phyloP scores from a whole-genome alignment of 2,888 invertebrate species.

The Charanyca ferruginea region DNA sequence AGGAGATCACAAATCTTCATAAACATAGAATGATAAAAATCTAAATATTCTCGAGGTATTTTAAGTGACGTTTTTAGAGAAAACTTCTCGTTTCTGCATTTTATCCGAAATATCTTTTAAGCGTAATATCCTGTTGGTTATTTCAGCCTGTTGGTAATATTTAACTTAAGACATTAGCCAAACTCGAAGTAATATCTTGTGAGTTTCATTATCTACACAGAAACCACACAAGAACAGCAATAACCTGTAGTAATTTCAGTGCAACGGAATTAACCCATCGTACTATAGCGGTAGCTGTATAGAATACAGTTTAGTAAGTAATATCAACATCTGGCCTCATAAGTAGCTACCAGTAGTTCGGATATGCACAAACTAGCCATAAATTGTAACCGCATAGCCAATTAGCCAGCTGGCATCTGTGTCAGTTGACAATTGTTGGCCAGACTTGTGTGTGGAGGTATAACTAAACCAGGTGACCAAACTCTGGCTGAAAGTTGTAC shows the following conservation, averaged over 20 bases:
- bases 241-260: constrained; percentile 38
- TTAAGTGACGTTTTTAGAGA: neutral
- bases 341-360: constrained; percentile 43
- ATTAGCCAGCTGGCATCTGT: constrained; percentile 65
- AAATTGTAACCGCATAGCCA: constrained; percentile 61
- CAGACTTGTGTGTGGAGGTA: constrained; percentile 30
- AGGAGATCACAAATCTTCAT: neutral
- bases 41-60: neutral
- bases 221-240: constrained; percentile 21
- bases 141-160: neutral
- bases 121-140: neutral
- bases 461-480: constrained; percentile 39
- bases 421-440: constrained; percentile 55
- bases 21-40: constrained; percentile 7
- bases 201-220: constrained; percentile 24
- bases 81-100: neutral
- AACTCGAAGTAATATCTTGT: constrained; percentile 18
- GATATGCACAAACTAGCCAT: constrained; percentile 54
- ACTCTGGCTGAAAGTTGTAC: constrained; percentile 40
- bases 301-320: constrained; percentile 25
- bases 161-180: constrained; percentile 6
- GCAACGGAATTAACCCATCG: constrained; percentile 47
- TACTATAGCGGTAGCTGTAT: constrained; percentile 5
- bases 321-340: constrained; percentile 57
- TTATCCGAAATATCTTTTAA: neutral